Base-by-base conservation (phyloP, 2,888 invertebrate genomes). In the Meganola albula region DNA sequence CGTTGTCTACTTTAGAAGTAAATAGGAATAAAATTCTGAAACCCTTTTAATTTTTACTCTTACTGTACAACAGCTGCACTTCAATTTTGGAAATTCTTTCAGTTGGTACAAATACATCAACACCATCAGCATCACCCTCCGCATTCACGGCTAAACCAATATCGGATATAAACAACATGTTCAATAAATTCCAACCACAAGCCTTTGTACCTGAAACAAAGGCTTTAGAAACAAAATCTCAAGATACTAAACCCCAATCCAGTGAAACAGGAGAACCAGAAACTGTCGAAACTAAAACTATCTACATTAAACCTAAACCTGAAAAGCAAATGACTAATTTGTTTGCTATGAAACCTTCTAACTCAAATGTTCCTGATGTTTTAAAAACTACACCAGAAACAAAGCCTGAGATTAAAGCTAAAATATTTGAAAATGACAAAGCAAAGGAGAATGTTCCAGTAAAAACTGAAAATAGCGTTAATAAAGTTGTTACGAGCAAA, bases 181-280 rank as follows among this genome's bases (percentile, higher is more conserved):
- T 76, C 37, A 71, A 45, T 37, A 73, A 74, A 57, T 67, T 65
- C 44, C 61, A 60, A 44, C 55, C 66, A 1, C 63, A 60, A 36
- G 27, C 61, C 2, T 54, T 62, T 23, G 40, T 31, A 26, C 50
- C 20, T 60, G 47, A 42, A 12, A 20, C 27, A 6, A 35, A 34
- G 8, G 20, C 27, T 10, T 8, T 22, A 10, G 8, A 20, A 10
- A 6, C 31, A 5, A 34, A 37, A 12, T 14, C 36, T 12, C 33
- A 27, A 6, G 47, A 42, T 12, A 25, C 46, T 4, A 52, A 58
- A 41, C 31, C 45, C 7, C 66, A 69, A 44, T 68, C 74, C n/a
- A 65, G 58, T 26, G 83, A 79, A 64, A 80, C 77, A 4, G 77
- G 76, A 0, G 83, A 83, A 61, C 56, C 60, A 3, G 75, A 76